Evolutionary conservation across 2,888 invertebrate species (phyloP).

Genomic region (Trichacis sp.): DNA sequence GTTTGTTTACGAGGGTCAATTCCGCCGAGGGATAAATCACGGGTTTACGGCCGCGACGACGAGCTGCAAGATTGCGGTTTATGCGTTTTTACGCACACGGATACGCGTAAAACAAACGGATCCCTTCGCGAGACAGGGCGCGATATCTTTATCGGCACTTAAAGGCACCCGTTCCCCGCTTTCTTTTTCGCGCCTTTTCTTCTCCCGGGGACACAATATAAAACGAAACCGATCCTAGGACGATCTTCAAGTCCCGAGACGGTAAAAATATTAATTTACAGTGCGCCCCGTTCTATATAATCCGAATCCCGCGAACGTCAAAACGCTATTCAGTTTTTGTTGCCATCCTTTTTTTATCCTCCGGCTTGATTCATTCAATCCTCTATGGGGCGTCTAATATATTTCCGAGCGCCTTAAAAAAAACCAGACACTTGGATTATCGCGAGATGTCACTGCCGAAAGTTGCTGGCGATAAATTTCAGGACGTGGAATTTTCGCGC

Average conservation of each 20-base stretch:
- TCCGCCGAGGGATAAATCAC: slow-evolving; percentile 43
- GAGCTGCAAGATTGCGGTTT: slow-evolving; percentile 46
- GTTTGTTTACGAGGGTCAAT: slow-evolving; percentile 44
- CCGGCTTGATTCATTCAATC: background rate
- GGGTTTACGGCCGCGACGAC: slow-evolving; percentile 43
- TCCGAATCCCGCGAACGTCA: background rate
- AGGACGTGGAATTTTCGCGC: background rate
- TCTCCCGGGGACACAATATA: slow-evolving; percentile 14
- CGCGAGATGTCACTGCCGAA: background rate
- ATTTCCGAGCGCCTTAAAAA: background rate
- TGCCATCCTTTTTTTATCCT: background rate
- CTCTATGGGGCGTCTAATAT: slow-evolving; percentile 3
- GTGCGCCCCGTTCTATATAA: slow-evolving; percentile 11
- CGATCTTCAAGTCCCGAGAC: slow-evolving; percentile 19
- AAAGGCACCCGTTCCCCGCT: slow-evolving; percentile 31
- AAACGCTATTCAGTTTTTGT: background rate
- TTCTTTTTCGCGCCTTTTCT: slow-evolving; percentile 10
- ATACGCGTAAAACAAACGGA: slow-evolving; percentile 32
- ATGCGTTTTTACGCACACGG: slow-evolving; percentile 39
- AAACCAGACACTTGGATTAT: background rate
- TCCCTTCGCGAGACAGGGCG: slow-evolving; percentile 17
- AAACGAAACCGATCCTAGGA: slow-evolving; percentile 27
- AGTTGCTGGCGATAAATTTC: background rate
- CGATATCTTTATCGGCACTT: slow-evolving; percentile 48
- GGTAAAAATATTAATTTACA: slow-evolving; percentile 40